These are phyloP conservation scores for Leptinotarsa peninsularis DNA, from an alignment of 2,888 invertebrate species.

Conservation along the genomic window DNA sequence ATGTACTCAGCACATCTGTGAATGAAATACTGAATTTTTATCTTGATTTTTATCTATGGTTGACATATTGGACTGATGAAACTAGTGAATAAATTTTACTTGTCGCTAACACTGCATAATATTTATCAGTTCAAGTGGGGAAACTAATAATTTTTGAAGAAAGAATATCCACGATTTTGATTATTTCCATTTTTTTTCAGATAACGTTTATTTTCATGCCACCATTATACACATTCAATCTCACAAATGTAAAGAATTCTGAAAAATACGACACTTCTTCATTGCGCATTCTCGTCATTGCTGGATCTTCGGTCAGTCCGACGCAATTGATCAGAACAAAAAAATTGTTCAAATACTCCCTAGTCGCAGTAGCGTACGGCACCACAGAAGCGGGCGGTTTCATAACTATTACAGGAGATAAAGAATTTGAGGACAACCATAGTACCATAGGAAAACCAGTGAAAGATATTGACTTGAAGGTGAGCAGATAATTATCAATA, in stretches of 20 bases:
- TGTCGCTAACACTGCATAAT: too few species aligned
- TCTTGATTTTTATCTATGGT: too few species aligned
- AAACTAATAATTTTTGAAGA: too few species aligned
- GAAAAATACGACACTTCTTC: conserved; percentile 14
- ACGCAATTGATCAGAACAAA: conserved; percentile 41
- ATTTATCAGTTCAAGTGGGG: too few species aligned
- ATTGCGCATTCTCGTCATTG: conserved; percentile 9
- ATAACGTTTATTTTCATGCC: conserved; percentile 13
- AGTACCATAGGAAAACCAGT: conserved; percentile 5
- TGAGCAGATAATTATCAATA: background rate
- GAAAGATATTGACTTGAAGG: conserved; percentile 13
- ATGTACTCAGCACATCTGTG: too few species aligned
- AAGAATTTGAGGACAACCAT: conserved; percentile 19
- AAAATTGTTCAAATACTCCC: conserved; percentile 57
- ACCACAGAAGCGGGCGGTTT: conserved; percentile 61
- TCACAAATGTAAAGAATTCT: conserved; percentile 11
- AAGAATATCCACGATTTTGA: background rate
- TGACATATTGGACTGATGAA: too few species aligned
- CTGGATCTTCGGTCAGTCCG: conserved; percentile 5
- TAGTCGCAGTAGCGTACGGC: conserved; percentile 61
- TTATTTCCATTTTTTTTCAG: background rate
- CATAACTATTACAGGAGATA: conserved; percentile 18
- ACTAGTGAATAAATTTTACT: too few species aligned
- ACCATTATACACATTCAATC: background rate
- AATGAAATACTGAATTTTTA: too few species aligned